A percentile compares a stretch with the other conserved stretches of the same genome.
These are phyloP conservation scores for Drosophila kuntzei DNA, from an alignment of 2,888 invertebrate genomes.

Conservation along the genomic window DNA sequence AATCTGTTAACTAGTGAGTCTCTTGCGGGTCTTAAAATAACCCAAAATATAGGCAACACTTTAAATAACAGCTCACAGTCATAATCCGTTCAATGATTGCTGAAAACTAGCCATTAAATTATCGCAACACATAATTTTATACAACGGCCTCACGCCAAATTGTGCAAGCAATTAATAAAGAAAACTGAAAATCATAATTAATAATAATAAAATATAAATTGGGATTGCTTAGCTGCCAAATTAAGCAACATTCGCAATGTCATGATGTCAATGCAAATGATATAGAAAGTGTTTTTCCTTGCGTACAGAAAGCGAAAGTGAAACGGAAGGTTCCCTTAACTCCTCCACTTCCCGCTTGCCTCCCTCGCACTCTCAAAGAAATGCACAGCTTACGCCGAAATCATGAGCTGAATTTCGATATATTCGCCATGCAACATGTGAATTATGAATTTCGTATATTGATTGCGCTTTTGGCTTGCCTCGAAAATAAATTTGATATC, in stretches of 20 bases:
- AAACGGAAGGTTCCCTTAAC: constrained; percentile 29
- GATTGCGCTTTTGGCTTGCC: constrained; percentile 58
- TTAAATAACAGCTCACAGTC: constrained; percentile 18
- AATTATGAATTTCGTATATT: constrained; percentile 76
- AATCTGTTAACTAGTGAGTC: background rate
- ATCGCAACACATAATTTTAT: constrained; percentile 60
- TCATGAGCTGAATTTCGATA: constrained; percentile 67
- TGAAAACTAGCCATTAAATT: constrained; percentile 50
- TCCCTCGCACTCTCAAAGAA: background rate
- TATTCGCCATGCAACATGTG: constrained; percentile 39
- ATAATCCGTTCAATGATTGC: constrained; percentile 37
- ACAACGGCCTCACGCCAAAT: constrained; percentile 39
- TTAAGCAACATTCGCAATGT: constrained; percentile 33
- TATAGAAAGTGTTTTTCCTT: constrained; percentile 75
- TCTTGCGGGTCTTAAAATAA: background rate
- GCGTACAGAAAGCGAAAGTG: constrained; percentile 74
- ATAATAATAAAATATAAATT: constrained; percentile 40
- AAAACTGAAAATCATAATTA: constrained; percentile 49
- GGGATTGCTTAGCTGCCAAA: constrained; percentile 23
- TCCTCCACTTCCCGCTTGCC: background rate
- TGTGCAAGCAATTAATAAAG: constrained; percentile 47
- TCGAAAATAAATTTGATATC: constrained; percentile 61
- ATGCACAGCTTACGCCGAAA: constrained; percentile 20
- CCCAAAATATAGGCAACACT: constrained; percentile 47
- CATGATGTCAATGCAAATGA: constrained; percentile 47